Percentiles rank a stretch among this genome's conserved stretches.
Conservation (phyloP, 2,113 vertebrate species). For the Cygnus atratus region DNA sequence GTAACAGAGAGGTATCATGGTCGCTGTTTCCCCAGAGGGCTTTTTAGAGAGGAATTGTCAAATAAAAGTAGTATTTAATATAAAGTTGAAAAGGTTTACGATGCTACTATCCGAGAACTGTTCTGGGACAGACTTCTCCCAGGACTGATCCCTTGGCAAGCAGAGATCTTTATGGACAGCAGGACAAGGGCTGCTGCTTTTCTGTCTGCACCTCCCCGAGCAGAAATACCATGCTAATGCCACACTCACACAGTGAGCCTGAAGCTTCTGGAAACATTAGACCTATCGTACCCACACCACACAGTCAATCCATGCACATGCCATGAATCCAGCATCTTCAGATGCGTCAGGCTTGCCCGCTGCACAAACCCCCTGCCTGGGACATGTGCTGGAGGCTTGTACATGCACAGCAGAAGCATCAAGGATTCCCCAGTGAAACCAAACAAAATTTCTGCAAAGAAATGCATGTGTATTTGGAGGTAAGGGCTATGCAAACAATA, state of each 20-base stretch:
- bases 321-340: neutral
- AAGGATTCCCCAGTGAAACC: neutral
- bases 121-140: neutral
- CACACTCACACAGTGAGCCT: neutral
- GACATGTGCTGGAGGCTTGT: accelerated
- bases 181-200: neutral
- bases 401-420: neutral
- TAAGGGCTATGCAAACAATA: neutral
- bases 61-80: neutral
- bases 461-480: neutral
- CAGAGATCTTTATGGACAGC: neutral
- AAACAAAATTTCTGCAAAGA: neutral
- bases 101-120: neutral
- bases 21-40: neutral
- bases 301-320: too few relatives aligned
- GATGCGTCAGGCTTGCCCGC: neutral
- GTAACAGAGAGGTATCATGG: accelerated
- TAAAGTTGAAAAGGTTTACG: neutral
- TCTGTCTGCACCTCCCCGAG: neutral
- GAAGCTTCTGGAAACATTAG: neutral
- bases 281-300: too few relatives aligned
- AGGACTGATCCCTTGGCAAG: neutral
- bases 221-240: neutral
- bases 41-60: neutral
- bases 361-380: neutral